phyloP scores from a whole-genome alignment of 2,797 vertebrate genomes.

The Melanotaenia trifasciata region DNA sequence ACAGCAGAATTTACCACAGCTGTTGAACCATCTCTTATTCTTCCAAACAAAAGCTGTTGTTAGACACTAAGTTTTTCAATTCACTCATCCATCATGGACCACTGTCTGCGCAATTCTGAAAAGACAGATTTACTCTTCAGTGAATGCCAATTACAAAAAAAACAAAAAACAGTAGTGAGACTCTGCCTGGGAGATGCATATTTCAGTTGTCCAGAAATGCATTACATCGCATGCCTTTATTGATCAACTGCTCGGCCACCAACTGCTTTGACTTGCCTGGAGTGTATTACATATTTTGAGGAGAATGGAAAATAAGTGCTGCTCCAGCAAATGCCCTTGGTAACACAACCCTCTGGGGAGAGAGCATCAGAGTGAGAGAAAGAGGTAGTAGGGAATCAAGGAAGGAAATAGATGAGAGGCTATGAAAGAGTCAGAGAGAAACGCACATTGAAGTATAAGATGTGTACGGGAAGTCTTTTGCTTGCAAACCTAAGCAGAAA shows the following conservation, averaged over 20 bases:
- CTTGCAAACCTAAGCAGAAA: not conserved
- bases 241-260: constrained; percentile 38
- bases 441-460: constrained; percentile 8
- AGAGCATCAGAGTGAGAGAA: constrained; percentile 52
- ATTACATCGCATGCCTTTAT: constrained; percentile 47
- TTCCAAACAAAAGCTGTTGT: constrained; percentile 19
- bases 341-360: constrained; percentile 64
- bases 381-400: constrained; percentile 5
- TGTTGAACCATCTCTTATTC: constrained; percentile 14
- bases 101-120: constrained; percentile 18
- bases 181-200: constrained; percentile 7
- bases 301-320: constrained; percentile 35
- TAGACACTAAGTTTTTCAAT: not conserved
- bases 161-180: constrained; percentile 22
- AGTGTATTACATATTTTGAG: constrained; percentile 38
- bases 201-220: constrained; percentile 31
- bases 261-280: constrained; percentile 16
- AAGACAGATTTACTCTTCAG: constrained; percentile 35
- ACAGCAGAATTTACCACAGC: constrained; percentile 14
- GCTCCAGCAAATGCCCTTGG: constrained; percentile 64
- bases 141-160: constrained; percentile 55
- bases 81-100: constrained; percentile 20
- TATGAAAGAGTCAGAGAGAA: constrained; percentile 4
- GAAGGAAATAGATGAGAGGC: not conserved
- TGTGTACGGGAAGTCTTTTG: not conserved